A percentile compares a stretch with the other conserved stretches of the same genome.
Conservation (phyloP, 2,888 invertebrate genomes). For the Drosophila trichaetosa region DNA sequence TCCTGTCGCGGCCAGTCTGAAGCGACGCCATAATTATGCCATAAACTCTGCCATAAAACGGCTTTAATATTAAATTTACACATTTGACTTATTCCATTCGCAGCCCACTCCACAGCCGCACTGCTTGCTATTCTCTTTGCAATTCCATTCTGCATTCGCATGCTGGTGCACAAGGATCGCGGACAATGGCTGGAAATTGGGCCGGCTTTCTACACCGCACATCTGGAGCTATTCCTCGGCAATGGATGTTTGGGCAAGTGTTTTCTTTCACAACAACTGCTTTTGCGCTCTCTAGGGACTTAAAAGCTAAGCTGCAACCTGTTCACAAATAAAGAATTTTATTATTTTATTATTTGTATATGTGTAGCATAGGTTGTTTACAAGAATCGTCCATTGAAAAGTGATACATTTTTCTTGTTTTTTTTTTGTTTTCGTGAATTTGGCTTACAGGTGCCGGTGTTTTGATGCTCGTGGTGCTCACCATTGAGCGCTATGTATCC, state of each 20-base stretch:
- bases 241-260: slow-evolving; percentile 89
- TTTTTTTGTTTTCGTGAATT: neutral
- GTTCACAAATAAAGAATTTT: neutral
- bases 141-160: slow-evolving; percentile 89
- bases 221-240: slow-evolving; percentile 89
- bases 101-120: slow-evolving; percentile 91
- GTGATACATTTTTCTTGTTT: neutral
- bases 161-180: slow-evolving; percentile 88
- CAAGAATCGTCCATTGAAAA: neutral
- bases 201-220: slow-evolving; percentile 89
- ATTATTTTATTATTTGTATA: neutral
- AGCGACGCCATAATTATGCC: slow-evolving; percentile 71
- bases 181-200: slow-evolving; percentile 88
- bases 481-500: slow-evolving; percentile 90
- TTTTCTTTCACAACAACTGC: neutral
- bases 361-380: neutral
- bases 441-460: slow-evolving; percentile 88
- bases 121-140: slow-evolving; percentile 90
- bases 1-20: slow-evolving; percentile 55
- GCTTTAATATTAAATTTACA: slow-evolving; percentile 39
- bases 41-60: slow-evolving; percentile 68
- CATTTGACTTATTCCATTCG: slow-evolving; percentile 33
- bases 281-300: neutral
- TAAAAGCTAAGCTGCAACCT: neutral
- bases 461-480: slow-evolving; percentile 90